Evolutionary conservation across 2,113 vertebrate species (phyloP).

Genomic region (Pelvicachromis taeniatus): DNA sequence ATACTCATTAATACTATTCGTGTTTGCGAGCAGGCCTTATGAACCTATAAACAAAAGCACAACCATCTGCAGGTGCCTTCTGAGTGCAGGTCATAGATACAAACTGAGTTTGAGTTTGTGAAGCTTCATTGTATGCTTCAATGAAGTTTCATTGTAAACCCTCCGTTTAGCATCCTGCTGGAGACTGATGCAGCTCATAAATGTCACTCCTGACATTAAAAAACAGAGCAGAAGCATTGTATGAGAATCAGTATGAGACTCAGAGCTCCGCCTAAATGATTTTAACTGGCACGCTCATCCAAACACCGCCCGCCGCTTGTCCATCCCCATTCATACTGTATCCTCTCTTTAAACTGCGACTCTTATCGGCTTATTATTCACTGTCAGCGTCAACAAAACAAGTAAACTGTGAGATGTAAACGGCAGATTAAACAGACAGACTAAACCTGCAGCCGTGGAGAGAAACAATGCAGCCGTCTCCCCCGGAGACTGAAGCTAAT

Average conservation of each 20-base stretch:
- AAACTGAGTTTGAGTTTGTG: too few relatives aligned
- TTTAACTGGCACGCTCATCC: background rate
- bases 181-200: background rate
- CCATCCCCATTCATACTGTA: background rate
- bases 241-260: background rate
- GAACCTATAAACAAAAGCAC: too few relatives aligned
- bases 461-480: background rate
- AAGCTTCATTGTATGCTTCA: background rate
- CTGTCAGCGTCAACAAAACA: background rate
- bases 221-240: background rate
- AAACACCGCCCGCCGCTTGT: background rate
- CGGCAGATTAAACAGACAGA: slow-evolving; percentile 14
- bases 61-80: too few relatives aligned
- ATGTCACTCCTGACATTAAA: background rate
- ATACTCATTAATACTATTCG: too few relatives aligned
- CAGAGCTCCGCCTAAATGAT: background rate
- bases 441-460: slow-evolving; percentile 1
- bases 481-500: slow-evolving; percentile 34
- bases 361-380: background rate
- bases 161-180: background rate
- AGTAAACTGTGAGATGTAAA: background rate
- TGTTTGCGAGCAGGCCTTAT: too few relatives aligned
- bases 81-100: too few relatives aligned
- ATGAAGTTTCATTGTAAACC: background rate
- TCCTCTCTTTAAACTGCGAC: background rate